Evolutionary conservation across 2,113 vertebrate species (phyloP), one percentile per base, ranked within the genome.

Genomic region (Chlamydotis undulata): DNA sequence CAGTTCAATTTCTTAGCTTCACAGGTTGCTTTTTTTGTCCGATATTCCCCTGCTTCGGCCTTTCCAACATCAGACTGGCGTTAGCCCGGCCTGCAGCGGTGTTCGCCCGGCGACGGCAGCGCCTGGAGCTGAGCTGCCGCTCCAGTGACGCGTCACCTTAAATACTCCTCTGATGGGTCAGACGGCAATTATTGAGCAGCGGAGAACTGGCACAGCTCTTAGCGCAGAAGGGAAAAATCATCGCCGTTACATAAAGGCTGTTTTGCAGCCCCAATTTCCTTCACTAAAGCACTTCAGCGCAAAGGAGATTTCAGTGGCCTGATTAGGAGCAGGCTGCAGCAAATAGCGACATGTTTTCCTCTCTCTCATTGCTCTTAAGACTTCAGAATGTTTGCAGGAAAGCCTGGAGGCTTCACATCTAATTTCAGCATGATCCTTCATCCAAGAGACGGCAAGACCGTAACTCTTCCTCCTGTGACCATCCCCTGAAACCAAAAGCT

Each of bases 241-340:
- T 24, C 1, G 4, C 91, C 82, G 57, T 96, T 96, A 95, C 67
- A 61, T 94, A 94, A 94, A 82, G 64, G 81, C 74, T 94, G 80
- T 43, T 96, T 53, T 82, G 77, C 90, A 93, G 94, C 83, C 94
- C 92, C 59, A 49, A 50, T 95, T 94, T 89, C 81, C 57, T 95
- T 70, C 3, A 3, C 79, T 85, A 41, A 89, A 83, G 76, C 76
- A 61, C 56, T 80, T 57, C 10, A 10, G 53, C 0, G 3, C 89
- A 93, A 93, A 93, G 87, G 57, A 87, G 92, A 94, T 92, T 94
- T 73, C 81, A 22, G 89, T 28, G 63, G 69, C 94, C 90, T 47
- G 86, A 91, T 95, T 94, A 95, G 89, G 77, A 92, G 59, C 61
- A 37, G 84, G 41, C 87, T 85, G 63, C 37, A 84, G 77, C 55